Evolutionary conservation across 1,140 invertebrate species (phyloP).

Genomic region (Camponotus vicinus): DNA sequence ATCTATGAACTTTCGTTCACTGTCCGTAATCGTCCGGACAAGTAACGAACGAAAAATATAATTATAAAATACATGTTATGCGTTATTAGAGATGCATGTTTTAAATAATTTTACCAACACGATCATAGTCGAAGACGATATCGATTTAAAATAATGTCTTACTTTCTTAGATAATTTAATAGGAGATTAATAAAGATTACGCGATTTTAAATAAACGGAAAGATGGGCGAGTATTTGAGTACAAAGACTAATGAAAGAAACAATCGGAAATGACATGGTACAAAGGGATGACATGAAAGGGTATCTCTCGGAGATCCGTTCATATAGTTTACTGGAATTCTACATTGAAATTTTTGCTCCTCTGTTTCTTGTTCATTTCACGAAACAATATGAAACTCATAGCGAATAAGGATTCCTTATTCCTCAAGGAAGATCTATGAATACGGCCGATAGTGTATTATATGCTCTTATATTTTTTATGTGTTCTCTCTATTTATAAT

Average conservation of each 20-base stretch:
- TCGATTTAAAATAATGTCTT: not conserved
- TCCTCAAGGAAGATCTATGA: too few species aligned
- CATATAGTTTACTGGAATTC: slow-evolving; percentile 81
- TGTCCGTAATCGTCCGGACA: slow-evolving; percentile 8
- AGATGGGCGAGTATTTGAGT: slow-evolving; percentile 11
- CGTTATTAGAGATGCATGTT: not conserved
- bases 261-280: slow-evolving; percentile 36
- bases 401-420: too few species aligned
- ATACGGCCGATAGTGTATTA: not conserved
- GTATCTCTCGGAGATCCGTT: slow-evolving; percentile 76
- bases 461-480: not conserved
- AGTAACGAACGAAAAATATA: slow-evolving; percentile 13
- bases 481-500: slow-evolving; percentile 12
- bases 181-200: not conserved
- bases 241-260: not conserved
- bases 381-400: not conserved
- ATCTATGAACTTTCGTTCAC: slow-evolving; percentile 63
- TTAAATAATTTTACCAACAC: not conserved
- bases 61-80: slow-evolving; percentile 20
- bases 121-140: not conserved
- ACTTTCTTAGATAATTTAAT: not conserved
- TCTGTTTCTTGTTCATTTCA: slow-evolving; percentile 25
- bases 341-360: slow-evolving; percentile 65
- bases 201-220: not conserved
- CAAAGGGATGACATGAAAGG: slow-evolving; percentile 63